Evolutionary conservation across 92 coral and sea anemone genomes (phyloP).

Genomic region (Paramuricea clavata): DNA sequence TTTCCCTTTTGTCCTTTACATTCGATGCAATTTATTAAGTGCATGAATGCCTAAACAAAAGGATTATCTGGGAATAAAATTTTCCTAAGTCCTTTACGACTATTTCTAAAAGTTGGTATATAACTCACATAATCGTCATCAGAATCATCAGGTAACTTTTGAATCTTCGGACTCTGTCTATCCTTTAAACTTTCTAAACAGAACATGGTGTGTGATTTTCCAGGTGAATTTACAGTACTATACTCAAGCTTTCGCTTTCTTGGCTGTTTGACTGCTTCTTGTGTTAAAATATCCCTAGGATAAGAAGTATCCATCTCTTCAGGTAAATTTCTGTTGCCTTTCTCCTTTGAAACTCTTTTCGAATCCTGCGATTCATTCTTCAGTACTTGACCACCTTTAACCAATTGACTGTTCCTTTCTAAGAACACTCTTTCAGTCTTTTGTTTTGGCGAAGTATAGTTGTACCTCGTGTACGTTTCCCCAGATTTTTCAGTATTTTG

Average conservation of each 20-base stretch:
- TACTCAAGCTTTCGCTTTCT: slow-evolving; percentile 2
- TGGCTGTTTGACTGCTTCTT: background rate
- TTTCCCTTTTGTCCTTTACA: slow-evolving; percentile 58
- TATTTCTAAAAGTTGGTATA: no score
- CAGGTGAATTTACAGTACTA: background rate
- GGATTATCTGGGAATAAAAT: background rate
- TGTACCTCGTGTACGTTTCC: background rate
- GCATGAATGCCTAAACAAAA: slow-evolving; percentile 57
- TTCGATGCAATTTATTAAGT: slow-evolving; percentile 23
- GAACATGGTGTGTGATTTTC: background rate
- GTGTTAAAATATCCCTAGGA: slow-evolving; percentile 6
- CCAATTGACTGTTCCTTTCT: background rate
- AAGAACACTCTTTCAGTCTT: background rate
- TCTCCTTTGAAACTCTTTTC: background rate
- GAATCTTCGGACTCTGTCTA: background rate
- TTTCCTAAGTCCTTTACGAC: no score
- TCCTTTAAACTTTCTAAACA: background rate
- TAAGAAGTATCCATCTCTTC: background rate
- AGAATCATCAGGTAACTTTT: background rate
- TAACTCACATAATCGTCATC: background rate
- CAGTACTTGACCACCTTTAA: background rate
- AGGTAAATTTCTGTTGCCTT: background rate
- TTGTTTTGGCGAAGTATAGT: background rate
- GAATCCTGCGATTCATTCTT: background rate
- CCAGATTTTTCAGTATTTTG: background rate